phyloP scores from a whole-genome alignment of 1,140 invertebrate species.

The Drosophila auraria region DNA sequence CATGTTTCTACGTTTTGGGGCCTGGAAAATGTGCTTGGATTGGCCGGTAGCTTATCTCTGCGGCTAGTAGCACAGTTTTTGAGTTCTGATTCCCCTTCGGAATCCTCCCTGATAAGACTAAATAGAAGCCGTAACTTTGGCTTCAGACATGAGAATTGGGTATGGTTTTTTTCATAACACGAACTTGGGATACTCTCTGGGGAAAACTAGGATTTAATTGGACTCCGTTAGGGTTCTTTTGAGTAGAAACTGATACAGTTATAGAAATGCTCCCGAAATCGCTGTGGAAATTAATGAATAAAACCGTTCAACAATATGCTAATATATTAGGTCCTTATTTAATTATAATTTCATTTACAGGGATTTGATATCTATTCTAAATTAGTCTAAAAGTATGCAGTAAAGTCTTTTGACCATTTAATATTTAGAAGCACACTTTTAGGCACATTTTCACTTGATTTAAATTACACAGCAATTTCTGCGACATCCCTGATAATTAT shows the following conservation, averaged over 20 bases:
- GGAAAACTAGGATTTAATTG: too few species aligned
- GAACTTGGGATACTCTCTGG: constrained; percentile 7
- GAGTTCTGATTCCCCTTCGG: constrained; percentile 21
- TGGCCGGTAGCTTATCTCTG: constrained; percentile 50
- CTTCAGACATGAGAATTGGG: constrained; percentile 1
- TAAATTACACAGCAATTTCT: too few species aligned
- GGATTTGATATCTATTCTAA: neutral
- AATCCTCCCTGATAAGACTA: constrained; percentile 32
- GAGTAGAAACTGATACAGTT: too few species aligned
- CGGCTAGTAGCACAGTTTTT: constrained; percentile 55
- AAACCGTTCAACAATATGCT: neutral
- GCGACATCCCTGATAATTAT: too few species aligned
- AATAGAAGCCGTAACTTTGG: constrained; percentile 9
- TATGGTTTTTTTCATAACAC: neutral
- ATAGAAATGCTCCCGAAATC: too few species aligned
- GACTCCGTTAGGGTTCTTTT: neutral
- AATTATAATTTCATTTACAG: too few species aligned
- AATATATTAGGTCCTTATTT: neutral
- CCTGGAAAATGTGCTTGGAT: constrained; percentile 29
- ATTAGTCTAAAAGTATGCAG: neutral
- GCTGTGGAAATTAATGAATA: too few species aligned
- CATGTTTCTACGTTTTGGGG: constrained; percentile 11
- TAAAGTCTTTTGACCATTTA: too few species aligned
- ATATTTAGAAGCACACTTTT: neutral
- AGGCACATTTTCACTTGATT: neutral